Base-by-base conservation (phyloP, 2,888 invertebrate genomes). In the Cenopis cana region DNA sequence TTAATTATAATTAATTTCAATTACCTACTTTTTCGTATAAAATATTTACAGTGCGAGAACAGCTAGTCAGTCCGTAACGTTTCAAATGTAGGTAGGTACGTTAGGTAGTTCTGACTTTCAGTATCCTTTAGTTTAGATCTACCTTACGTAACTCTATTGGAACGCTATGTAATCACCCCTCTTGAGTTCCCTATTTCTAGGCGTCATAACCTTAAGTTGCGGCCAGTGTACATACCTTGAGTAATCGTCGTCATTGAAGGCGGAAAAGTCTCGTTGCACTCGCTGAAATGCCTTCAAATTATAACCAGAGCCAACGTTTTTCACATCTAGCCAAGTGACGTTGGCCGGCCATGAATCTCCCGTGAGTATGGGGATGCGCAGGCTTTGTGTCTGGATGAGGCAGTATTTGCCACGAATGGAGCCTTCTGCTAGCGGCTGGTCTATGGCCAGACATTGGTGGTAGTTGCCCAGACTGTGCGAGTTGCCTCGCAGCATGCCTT, bases 391-490 rank as follows among this genome's bases (percentile, higher is more conserved):
- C 2, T 33, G 29, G 24, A 65, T 56, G 41, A 65, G 11, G 56
- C 78, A 78, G 38, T 77, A 78, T 75, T 77, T 77, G 24, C 77
- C 77, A 65, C 72, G 66, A 11, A 78, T 69, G 9, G 62, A 61
- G 68, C 64, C 69, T 2, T 70, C 64, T 18, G 33, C 52, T 3
- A 66, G 4, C 29, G 46, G 11, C 57, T 74, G 66, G 46, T 75
- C 66, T 10, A 77, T 78, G 2, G 0, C 70, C 5, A 77, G 54
- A 55, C 77, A 77, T 69, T 77, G 78, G 55, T 77, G 73, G 66
- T 77, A 78, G 29, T 77, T 78, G 9, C 77, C 78, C 6, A 78
- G 18, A 17, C 78, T 78, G 10, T 71, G 62, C 38, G 62, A 0
- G 20, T 75, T 78, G 0, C 75, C 74, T 0, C 11, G 20, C 8